phyloP scores from a whole-genome alignment of 2,113 vertebrate species.

The Oryzias javanicus region DNA sequence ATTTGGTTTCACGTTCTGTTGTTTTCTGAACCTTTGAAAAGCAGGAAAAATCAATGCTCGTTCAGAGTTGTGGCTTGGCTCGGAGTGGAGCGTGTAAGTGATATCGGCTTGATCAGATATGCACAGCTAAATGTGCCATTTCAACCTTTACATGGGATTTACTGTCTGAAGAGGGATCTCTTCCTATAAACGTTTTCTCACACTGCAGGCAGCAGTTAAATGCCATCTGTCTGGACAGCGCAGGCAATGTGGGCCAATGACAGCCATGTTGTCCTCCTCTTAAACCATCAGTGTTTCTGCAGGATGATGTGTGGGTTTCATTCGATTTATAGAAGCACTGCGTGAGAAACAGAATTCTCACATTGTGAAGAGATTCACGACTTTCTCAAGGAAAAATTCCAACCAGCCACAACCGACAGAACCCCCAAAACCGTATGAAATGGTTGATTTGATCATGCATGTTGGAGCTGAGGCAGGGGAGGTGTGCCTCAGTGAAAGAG shows the following conservation, averaged over 20 bases:
- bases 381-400: background rate
- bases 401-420: background rate
- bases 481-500: background rate
- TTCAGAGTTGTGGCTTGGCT: conserved; percentile 24
- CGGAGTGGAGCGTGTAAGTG: conserved; percentile 6
- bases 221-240: background rate
- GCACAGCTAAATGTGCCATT: conserved; percentile 1
- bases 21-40: conserved; percentile 36
- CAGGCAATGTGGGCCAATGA: no score
- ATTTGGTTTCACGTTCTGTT: conserved; percentile 61
- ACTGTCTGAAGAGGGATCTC: background rate
- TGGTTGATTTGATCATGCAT: conserved; percentile 1
- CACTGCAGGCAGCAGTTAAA: background rate
- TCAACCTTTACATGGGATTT: background rate
- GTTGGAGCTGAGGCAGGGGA: background rate
- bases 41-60: conserved; percentile 48
- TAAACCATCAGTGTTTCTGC: no score
- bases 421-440: background rate
- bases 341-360: background rate
- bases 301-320: no score
- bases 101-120: conserved; percentile 6
- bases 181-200: background rate
- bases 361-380: background rate
- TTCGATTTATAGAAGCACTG: background rate
- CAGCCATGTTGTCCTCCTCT: no score